Conservation (phyloP, 1,140 invertebrate genomes). For the Argopecten irradians region DNA sequence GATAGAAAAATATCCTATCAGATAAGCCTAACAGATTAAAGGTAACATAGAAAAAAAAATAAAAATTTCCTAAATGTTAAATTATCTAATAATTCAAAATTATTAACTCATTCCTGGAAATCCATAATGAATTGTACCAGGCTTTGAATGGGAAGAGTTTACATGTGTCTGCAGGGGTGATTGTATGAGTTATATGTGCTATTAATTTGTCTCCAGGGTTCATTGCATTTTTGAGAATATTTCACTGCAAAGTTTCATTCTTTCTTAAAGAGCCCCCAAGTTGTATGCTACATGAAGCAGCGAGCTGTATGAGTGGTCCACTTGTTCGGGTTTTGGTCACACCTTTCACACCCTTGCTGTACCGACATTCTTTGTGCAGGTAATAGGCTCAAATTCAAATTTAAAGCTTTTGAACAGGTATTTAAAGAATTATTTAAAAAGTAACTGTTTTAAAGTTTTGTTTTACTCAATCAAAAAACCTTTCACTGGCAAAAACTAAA, state of each 20-base stretch:
- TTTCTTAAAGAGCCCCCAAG: background rate
- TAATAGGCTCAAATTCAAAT: background rate
- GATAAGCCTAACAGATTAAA: background rate
- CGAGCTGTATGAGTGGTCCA: background rate
- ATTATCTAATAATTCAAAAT: background rate
- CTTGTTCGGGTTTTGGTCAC: background rate
- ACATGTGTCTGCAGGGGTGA: too few relatives aligned
- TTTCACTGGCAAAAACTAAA: too few relatives aligned
- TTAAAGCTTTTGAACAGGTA: background rate
- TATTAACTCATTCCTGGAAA: background rate
- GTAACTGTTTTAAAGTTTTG: too few relatives aligned
- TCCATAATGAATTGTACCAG: too few relatives aligned
- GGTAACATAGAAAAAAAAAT: background rate
- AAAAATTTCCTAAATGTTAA: background rate
- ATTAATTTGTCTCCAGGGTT: background rate
- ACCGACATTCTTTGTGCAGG: conserved; percentile 25
- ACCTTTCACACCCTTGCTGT: conserved; percentile 6
- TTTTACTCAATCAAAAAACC: too few relatives aligned
- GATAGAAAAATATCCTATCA: background rate
- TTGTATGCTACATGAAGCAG: background rate
- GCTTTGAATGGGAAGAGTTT: too few relatives aligned
- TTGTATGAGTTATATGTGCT: background rate
- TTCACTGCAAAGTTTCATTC: background rate
- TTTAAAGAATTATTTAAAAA: too few relatives aligned
- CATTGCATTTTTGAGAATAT: background rate